phyloP scores from a whole-genome alignment of 1,140 invertebrate genomes.

The Drosophila arawakana region DNA sequence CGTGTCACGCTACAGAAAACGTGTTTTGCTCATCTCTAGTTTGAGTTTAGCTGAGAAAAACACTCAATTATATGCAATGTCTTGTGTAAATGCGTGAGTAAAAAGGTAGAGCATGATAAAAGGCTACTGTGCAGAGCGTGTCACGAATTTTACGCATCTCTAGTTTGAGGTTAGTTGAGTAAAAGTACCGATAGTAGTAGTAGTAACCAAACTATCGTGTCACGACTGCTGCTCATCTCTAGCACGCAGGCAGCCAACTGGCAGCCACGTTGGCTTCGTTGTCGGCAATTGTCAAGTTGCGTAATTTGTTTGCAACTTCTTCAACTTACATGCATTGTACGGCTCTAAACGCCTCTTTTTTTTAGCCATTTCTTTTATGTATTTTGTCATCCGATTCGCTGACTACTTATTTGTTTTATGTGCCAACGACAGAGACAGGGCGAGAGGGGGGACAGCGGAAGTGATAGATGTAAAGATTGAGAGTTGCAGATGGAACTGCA shows the following conservation, averaged over 20 bases:
- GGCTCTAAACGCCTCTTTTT: conserved; percentile 36
- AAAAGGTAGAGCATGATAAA: no score
- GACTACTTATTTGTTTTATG: conserved; percentile 62
- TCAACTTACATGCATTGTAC: conserved; percentile 60
- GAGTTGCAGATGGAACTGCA: conserved; percentile 9
- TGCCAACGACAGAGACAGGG: not conserved
- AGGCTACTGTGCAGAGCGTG: no score
- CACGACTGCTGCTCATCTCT: conserved; percentile 7
- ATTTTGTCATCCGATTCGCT: conserved; percentile 44
- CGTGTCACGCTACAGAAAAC: not conserved
- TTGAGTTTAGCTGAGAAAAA: no score
- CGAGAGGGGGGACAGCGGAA: not conserved
- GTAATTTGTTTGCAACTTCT: conserved; percentile 79
- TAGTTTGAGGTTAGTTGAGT: no score
- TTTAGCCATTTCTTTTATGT: conserved; percentile 28
- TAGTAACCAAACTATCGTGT: not conserved
- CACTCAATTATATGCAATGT: no score
- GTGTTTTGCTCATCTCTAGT: not conserved
- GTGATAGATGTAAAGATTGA: not conserved
- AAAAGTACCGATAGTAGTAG: no score
- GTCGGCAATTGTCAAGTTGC: conserved; percentile 64
- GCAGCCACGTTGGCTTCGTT: conserved; percentile 42
- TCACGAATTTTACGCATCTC: no score
- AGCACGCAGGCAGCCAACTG: conserved; percentile 58
- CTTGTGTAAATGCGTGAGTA: no score